Evolutionary conservation across 2,797 vertebrate species (phyloP).

Genomic region (Prionace glauca): DNA sequence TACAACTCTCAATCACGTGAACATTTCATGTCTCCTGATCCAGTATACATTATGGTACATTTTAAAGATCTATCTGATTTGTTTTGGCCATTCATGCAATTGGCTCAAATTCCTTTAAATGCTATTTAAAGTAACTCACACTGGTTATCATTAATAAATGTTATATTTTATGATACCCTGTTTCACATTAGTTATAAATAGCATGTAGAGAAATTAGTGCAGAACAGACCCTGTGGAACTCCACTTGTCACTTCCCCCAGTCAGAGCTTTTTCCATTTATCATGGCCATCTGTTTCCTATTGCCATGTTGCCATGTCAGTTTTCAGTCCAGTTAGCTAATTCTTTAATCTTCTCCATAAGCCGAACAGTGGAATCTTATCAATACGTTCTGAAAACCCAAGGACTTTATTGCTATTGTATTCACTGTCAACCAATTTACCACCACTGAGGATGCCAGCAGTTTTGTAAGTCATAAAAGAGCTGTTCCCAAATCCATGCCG

Average conservation of each 20-base stretch:
- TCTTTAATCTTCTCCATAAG: not conserved
- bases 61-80: not conserved
- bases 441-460: not conserved
- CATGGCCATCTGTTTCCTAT: not conserved
- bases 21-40: not conserved
- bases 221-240: not conserved
- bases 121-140: no score
- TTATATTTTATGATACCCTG: not conserved
- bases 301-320: not conserved
- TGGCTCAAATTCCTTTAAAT: not conserved
- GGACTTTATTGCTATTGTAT: not conserved
- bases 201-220: not conserved
- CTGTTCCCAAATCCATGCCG: not conserved
- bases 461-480: not conserved
- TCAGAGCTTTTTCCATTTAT: not conserved
- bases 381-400: not conserved
- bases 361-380: not conserved
- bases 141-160: conserved; percentile 2
- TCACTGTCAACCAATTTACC: not conserved
- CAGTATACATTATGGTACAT: not conserved
- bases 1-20: not conserved
- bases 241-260: not conserved
- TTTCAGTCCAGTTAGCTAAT: conserved; percentile 3
- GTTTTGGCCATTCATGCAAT: not conserved
- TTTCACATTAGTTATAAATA: not conserved